Conservation (phyloP, 2,113 vertebrate genomes). For the Rattus norvegicus region GRCr8 NC_086026.1:109303001-109303500, state of each 20-base stretch:
- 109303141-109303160: constrained; percentile 64
- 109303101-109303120: neutral
- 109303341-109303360: constrained; percentile 93
- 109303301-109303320: constrained; percentile 92
- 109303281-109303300: constrained; percentile 85
- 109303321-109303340: constrained; percentile 91
- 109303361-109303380: constrained; percentile 96
- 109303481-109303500: constrained; percentile 33
- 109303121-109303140: constrained; percentile 70
- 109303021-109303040: constrained; percentile 90
- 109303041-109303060: constrained; percentile 60
- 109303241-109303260: neutral
- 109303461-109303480: constrained; percentile 86
- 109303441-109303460: constrained; percentile 86
- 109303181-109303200: constrained; percentile 66
- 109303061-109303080: neutral
- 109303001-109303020: constrained; percentile 80
- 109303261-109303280: constrained; percentile 48
- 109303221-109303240: constrained; percentile 50
- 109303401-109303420: constrained; percentile 95
- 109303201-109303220: constrained; percentile 58
- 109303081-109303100: neutral
- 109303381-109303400: constrained; percentile 94
- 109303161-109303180: constrained; percentile 74
- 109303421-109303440: constrained; percentile 95